Conservation (phyloP, 2,113 vertebrate species). For the Polypterus senegalus region DNA sequence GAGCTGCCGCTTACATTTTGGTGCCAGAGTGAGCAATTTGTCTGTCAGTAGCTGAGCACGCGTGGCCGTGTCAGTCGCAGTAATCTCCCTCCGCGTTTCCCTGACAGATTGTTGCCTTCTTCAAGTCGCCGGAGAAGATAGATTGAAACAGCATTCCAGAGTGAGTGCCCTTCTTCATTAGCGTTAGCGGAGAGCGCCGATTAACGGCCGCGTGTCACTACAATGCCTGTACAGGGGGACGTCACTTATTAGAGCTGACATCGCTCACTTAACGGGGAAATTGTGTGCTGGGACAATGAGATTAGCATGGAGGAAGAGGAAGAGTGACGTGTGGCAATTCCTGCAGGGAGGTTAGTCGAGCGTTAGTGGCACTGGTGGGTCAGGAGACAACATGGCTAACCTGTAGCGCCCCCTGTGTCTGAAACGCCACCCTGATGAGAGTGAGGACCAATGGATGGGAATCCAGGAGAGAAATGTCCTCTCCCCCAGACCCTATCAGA, state of each 20-base stretch:
- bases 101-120: constrained; percentile 94
- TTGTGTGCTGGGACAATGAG: constrained; percentile 30
- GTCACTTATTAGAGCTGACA: constrained; percentile 56
- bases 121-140: constrained; percentile 78
- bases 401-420: too few relatives aligned
- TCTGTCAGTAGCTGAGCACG: constrained; percentile 82
- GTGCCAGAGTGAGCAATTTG: constrained; percentile 78
- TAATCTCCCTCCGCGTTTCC: constrained; percentile 88
- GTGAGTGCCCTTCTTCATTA: constrained; percentile 95
- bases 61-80: constrained; percentile 66
- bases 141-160: constrained; percentile 74
- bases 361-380: too few relatives aligned
- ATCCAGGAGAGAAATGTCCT: too few relatives aligned
- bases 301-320: not conserved
- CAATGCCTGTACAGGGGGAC: constrained; percentile 25
- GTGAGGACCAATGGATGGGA: too few relatives aligned
- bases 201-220: constrained; percentile 45
- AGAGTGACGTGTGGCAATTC: not conserved
- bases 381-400: too few relatives aligned
- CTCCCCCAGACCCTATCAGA: too few relatives aligned
- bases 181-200: constrained; percentile 65
- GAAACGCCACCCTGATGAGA: too few relatives aligned
- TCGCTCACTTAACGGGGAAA: constrained; percentile 51
- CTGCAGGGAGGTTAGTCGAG: not conserved
- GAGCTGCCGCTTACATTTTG: constrained; percentile 64